These are phyloP conservation scores for Apodemus sylvaticus DNA, from an alignment of 2,113 vertebrate species.

Conservation along the genomic window DNA sequence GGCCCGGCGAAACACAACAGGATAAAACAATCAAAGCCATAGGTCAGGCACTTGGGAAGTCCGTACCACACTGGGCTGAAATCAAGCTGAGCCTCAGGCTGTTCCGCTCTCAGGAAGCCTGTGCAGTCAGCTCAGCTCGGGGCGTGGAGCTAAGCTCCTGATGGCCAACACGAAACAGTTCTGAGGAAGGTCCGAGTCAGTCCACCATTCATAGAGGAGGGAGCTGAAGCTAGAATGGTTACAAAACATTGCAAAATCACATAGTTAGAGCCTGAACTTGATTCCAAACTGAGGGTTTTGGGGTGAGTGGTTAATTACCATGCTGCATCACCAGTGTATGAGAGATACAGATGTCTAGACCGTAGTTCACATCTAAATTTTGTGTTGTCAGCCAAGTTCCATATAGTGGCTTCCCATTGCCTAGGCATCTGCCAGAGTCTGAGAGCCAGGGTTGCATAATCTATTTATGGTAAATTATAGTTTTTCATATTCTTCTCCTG, in stretches of 20 bases:
- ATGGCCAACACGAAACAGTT: not conserved
- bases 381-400: not conserved
- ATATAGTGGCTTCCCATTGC: not conserved
- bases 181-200: not conserved
- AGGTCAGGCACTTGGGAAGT: too few species aligned
- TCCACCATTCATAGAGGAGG: not conserved
- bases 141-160: too few species aligned
- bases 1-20: too few species aligned
- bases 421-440: not conserved
- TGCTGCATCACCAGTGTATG: fast-evolving
- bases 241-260: not conserved
- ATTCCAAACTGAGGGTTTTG: not conserved
- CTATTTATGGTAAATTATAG: not conserved
- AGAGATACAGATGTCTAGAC: not conserved
- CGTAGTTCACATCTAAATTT: not conserved
- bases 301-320: fast-evolving
- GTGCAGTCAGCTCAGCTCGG: too few species aligned
- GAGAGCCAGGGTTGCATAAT: not conserved
- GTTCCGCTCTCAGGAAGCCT: too few species aligned
- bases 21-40: too few species aligned
- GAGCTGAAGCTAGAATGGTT: not conserved
- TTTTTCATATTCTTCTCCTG: not conserved
- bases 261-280: not conserved
- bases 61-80: too few species aligned
- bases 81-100: too few species aligned